Evolutionary conservation across 2,888 invertebrate species (phyloP).

Genomic region (Hirtodrosophila trivittata): DNA sequence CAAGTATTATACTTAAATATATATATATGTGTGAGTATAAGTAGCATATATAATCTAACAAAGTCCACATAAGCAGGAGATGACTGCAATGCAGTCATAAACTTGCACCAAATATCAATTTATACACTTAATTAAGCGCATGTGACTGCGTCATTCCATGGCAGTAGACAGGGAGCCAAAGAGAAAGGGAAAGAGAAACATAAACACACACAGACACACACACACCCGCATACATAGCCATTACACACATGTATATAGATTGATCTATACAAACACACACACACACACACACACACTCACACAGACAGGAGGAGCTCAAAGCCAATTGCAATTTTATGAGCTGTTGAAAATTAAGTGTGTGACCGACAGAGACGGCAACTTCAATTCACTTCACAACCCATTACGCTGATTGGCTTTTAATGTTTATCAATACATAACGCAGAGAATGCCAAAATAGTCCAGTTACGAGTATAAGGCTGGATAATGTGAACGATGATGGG

Average conservation of each 20-base stretch:
- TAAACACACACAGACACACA: conserved; percentile 13
- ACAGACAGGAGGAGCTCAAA: conserved; percentile 44
- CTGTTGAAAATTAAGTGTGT: conserved; percentile 73
- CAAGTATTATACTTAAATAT: no score
- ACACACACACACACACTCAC: not conserved
- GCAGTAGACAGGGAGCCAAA: conserved; percentile 9
- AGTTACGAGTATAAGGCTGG: conserved; percentile 9
- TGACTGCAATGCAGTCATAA: conserved; percentile 74
- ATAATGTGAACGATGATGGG: conserved; percentile 24
- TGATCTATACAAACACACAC: not conserved
- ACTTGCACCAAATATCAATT: conserved; percentile 75
- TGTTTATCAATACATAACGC: conserved; percentile 75
- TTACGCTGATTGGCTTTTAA: conserved; percentile 78
- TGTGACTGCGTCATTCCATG: conserved; percentile 74
- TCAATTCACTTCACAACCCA: conserved; percentile 69
- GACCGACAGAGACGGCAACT: conserved; percentile 8
- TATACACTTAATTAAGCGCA: conserved; percentile 77
- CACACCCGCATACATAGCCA: conserved; percentile 5
- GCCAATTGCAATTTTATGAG: conserved; percentile 77
- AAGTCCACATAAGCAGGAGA: conserved; percentile 55
- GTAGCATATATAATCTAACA: conserved; percentile 41
- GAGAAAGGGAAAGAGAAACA: not conserved
- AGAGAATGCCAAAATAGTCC: conserved; percentile 36
- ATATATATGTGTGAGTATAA: not conserved
- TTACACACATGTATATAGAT: conserved; percentile 3